Evolutionary conservation across 2,888 invertebrate species (phyloP).

Genomic region (Nemotelus nigrinus): DNA sequence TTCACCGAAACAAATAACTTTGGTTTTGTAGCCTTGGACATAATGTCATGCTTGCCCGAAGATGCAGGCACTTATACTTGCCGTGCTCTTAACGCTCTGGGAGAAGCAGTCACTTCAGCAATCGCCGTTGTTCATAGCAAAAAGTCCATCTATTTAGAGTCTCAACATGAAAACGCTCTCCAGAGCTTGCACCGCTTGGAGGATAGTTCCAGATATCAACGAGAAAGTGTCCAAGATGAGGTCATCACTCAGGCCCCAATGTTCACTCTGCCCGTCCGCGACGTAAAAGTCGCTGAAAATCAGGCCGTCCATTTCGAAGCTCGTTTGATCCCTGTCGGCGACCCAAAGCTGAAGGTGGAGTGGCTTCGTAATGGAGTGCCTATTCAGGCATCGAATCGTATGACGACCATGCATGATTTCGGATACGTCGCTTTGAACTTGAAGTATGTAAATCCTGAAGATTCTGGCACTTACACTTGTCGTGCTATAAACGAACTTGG

Average conservation of each 20-base stretch:
- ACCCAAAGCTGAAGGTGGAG: conserved; percentile 90
- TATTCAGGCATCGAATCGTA: conserved; percentile 91
- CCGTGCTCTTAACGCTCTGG: conserved; percentile 89
- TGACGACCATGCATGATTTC: conserved; percentile 96
- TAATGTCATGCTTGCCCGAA: conserved; percentile 93
- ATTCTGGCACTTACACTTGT: conserved; percentile 96
- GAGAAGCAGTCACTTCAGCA: conserved; percentile 93
- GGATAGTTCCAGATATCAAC: conserved; percentile 79
- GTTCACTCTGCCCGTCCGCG: conserved; percentile 91
- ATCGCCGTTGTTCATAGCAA: conserved; percentile 83
- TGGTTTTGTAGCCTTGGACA: conserved; percentile 96
- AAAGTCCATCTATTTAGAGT: conserved; percentile 87
- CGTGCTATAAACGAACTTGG: conserved; percentile 92
- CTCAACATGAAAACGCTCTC: conserved; percentile 88
- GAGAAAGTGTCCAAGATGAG: conserved; percentile 80
- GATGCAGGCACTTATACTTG: conserved; percentile 97
- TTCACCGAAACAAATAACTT: conserved; percentile 97
- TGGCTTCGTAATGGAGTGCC: conserved; percentile 93
- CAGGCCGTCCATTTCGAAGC: conserved; percentile 95
- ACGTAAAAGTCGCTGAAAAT: conserved; percentile 86
- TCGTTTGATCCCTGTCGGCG: conserved; percentile 92
- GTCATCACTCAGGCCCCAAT: conserved; percentile 86
- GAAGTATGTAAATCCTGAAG: conserved; percentile 94
- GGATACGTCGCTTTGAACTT: conserved; percentile 96
- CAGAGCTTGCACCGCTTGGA: conserved; percentile 84